Evolutionary conservation across 2,888 invertebrate species (phyloP).

Genomic region (Drosophila acutilabella): DNA sequence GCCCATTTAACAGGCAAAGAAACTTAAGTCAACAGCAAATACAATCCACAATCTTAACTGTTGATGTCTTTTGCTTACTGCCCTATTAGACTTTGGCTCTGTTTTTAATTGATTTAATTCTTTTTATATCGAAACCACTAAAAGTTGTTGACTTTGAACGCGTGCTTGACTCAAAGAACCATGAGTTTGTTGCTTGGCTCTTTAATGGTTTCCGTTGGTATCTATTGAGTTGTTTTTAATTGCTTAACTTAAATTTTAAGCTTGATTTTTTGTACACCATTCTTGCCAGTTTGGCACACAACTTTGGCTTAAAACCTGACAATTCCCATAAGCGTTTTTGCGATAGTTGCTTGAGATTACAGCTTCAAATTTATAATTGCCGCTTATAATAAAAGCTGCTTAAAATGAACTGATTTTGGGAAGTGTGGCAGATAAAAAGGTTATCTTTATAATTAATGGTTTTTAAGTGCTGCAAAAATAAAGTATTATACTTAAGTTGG

Average conservation of each 20-base stretch:
- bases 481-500: too few species aligned
- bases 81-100: conserved; percentile 45
- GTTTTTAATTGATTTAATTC: conserved; percentile 3
- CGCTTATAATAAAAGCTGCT: background rate
- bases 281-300: background rate
- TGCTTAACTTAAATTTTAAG: conserved; percentile 1
- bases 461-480: too few species aligned
- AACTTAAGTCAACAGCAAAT: conserved; percentile 17
- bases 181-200: conserved; percentile 26
- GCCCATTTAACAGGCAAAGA: background rate
- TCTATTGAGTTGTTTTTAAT: conserved; percentile 3
- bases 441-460: background rate
- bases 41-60: conserved; percentile 10
- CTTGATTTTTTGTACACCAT: background rate
- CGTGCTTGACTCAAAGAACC: conserved; percentile 54
- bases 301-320: background rate
- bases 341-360: conserved; percentile 1
- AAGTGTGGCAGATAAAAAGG: background rate
- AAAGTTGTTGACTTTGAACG: conserved; percentile 53
- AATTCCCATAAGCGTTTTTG: background rate
- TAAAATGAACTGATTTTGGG: background rate
- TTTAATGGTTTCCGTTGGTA: conserved; percentile 24
- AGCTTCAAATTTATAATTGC: background rate
- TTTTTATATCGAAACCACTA: conserved; percentile 5
- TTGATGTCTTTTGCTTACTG: conserved; percentile 36